A percentile compares a stretch with the other conserved stretches of the same genome.
Conservation (phyloP, 2,797 vertebrate species). For the Tragelaphus eurycerus region DNA sequence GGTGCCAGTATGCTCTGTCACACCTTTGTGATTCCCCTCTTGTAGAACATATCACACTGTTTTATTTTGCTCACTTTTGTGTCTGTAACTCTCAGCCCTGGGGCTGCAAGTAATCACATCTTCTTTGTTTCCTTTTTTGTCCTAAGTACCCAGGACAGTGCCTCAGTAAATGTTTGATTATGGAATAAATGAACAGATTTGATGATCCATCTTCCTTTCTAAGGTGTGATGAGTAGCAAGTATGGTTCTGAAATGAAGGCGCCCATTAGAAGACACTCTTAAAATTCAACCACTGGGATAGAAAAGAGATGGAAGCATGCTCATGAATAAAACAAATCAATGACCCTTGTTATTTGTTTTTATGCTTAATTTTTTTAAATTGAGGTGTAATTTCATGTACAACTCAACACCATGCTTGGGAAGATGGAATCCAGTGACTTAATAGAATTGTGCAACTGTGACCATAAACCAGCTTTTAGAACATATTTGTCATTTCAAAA, state of each 20-base stretch:
- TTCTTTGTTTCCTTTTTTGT: background rate
- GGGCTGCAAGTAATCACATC: background rate
- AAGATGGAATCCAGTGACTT: background rate
- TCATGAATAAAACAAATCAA: background rate
- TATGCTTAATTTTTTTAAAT: background rate
- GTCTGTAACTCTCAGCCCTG: background rate
- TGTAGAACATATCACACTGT: background rate
- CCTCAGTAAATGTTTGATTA: background rate
- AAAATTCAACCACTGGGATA: background rate
- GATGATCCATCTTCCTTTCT: background rate
- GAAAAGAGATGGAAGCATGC: background rate
- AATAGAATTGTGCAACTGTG: background rate
- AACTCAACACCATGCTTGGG: background rate
- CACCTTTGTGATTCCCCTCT: background rate
- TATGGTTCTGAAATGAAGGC: background rate
- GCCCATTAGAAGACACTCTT: background rate
- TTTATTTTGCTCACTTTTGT: background rate
- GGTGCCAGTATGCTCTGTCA: background rate
- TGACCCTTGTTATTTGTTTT: conserved; percentile 7
- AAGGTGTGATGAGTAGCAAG: background rate
- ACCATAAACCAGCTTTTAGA: background rate
- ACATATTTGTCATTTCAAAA: background rate
- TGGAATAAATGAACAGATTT: background rate
- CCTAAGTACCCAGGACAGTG: background rate
- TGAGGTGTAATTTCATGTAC: background rate